Percentiles rank a stretch among this genome's conserved stretches.
Conservation (phyloP, 2,797 vertebrate species). For the Momotus momota region DNA sequence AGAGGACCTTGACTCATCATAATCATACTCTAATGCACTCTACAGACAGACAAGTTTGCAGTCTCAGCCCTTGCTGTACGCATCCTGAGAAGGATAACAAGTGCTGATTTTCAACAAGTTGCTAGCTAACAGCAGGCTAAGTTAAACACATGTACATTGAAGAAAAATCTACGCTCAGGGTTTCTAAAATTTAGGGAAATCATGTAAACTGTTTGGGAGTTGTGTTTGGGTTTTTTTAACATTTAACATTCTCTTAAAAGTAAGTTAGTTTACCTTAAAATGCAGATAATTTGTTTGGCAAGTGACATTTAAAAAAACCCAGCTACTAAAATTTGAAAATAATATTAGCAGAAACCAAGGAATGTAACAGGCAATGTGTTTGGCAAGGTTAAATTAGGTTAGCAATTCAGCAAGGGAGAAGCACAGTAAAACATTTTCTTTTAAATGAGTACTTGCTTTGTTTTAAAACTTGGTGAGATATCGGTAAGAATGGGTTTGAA, state of each 20-base stretch:
- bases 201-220: not conserved
- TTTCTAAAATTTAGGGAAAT: not conserved
- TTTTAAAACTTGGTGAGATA: not conserved
- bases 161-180: not conserved
- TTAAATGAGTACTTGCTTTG: not conserved
- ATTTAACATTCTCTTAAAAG: not conserved
- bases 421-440: not conserved
- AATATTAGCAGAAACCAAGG: not conserved
- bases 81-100: not conserved
- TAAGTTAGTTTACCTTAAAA: not conserved
- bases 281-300: not conserved
- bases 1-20: not conserved
- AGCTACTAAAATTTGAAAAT: not conserved
- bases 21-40: not conserved
- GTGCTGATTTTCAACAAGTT: not conserved
- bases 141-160: not conserved
- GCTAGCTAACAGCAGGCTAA: not conserved
- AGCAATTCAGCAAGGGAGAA: not conserved
- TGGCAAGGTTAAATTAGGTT: not conserved
- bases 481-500: not conserved
- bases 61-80: fast-evolving
- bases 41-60: not conserved
- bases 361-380: not conserved
- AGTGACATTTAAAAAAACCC: not conserved
- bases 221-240: not conserved